These are phyloP conservation scores for Cygnus olor DNA, from an alignment of 2,797 vertebrate species.

Conservation along the genomic window DNA sequence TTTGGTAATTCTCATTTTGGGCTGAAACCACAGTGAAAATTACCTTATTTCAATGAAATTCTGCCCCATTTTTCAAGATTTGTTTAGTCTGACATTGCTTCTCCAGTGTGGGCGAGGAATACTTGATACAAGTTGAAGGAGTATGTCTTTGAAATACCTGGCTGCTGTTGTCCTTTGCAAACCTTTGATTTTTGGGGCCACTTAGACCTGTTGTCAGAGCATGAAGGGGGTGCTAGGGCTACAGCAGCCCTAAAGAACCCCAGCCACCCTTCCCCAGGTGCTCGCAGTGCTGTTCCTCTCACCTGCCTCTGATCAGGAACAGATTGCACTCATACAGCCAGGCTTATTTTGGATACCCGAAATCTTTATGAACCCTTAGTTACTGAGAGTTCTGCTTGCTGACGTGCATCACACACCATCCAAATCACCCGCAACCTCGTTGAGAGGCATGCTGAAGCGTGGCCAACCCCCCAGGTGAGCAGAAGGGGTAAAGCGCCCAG, in stretches of 20 bases:
- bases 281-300: neutral
- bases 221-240: neutral
- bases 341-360: neutral
- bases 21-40: neutral
- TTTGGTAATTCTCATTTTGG: neutral
- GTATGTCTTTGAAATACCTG: neutral
- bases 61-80: neutral
- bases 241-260: neutral
- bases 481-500: neutral
- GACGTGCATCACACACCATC: neutral
- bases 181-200: neutral
- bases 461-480: neutral
- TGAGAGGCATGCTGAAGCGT: neutral
- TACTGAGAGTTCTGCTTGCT: neutral
- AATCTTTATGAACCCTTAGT: conserved; percentile 10
- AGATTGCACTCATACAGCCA: neutral
- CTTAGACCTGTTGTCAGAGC: neutral
- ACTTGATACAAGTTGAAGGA: neutral
- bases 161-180: neutral
- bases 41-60: neutral
- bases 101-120: neutral
- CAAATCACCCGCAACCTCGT: neutral
- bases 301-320: conserved; percentile 20
- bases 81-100: neutral
- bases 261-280: neutral